Percentiles rank a stretch among this genome's conserved stretches.
phyloP scores from a whole-genome alignment of 2,888 invertebrate genomes.

The Thymelicus sylvestris region DNA sequence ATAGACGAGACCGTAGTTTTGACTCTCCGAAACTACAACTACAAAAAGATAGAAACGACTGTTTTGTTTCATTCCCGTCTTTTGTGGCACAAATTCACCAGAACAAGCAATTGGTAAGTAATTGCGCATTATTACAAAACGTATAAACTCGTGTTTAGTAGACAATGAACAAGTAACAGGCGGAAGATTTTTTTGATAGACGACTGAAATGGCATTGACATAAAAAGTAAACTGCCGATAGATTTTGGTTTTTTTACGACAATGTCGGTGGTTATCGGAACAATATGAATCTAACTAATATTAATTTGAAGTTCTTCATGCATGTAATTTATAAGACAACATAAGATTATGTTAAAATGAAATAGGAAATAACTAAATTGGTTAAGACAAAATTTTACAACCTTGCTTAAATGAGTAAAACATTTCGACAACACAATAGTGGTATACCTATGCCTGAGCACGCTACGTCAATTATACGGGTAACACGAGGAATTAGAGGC shows the following conservation, averaged over 20 bases:
- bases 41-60: no score
- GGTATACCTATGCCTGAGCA: slow-evolving; percentile 25
- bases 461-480: slow-evolving; percentile 54
- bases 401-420: not conserved
- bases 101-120: not conserved
- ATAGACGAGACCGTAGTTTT: no score
- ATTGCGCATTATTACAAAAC: not conserved
- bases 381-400: not conserved
- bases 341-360: not conserved
- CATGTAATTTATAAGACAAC: no score
- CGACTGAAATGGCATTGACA: slow-evolving; percentile 17
- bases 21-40: no score
- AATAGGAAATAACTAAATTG: not conserved
- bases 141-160: not conserved
- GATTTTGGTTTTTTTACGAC: slow-evolving; percentile 6
- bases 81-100: no score
- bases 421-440: slow-evolving; percentile 40
- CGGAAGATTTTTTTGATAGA: slow-evolving; percentile 24
- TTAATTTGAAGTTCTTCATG: no score
- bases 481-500: slow-evolving; percentile 59
- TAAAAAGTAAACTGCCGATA: slow-evolving; percentile 21
- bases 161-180: slow-evolving; percentile 29
- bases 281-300: no score
- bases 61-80: no score
- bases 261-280: no score